A percentile compares a stretch with the other conserved stretches of the same genome.
phyloP scores from a whole-genome alignment of 2,888 invertebrate species.

The Dysmachus trigonus region DNA sequence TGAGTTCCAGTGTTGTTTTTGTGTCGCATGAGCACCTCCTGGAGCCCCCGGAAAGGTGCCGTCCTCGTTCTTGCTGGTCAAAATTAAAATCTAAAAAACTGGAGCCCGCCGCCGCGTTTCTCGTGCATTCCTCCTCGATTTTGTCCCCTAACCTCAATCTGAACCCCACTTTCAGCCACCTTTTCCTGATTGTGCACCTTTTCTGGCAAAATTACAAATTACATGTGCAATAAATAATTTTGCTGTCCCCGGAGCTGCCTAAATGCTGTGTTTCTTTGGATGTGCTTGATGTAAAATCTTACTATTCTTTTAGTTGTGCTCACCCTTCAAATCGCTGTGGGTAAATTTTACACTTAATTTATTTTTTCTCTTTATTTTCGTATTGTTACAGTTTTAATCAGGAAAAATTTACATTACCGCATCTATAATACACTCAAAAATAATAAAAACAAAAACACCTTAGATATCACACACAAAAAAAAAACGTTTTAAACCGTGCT shows the following conservation, averaged over 20 bases:
- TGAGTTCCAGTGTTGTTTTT: background rate
- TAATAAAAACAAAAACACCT: background rate
- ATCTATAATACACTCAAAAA: background rate
- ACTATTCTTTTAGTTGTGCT: background rate
- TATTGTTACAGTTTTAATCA: background rate
- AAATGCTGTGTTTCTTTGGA: slow-evolving; percentile 6
- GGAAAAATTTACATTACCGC: background rate
- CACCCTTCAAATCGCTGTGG: background rate
- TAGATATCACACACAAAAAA: background rate
- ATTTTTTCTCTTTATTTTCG: background rate
- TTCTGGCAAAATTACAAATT: background rate
- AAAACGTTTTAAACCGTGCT: background rate
- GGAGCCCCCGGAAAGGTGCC: background rate
- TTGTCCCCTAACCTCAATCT: slow-evolving; percentile 19
- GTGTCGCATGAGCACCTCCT: background rate
- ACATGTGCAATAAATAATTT: background rate
- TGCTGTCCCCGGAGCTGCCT: background rate
- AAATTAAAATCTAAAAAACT: background rate
- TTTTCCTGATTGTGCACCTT: background rate
- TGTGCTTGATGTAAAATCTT: slow-evolving; percentile 36
- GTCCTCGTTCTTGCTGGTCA: background rate
- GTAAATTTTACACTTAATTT: slow-evolving; percentile 4
- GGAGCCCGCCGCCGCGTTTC: background rate
- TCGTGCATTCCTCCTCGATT: slow-evolving; percentile 6
- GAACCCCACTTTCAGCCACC: background rate